Evolutionary conservation across 2,888 invertebrate species (phyloP).

Genomic region (Sarcophaga caerulescens): DNA sequence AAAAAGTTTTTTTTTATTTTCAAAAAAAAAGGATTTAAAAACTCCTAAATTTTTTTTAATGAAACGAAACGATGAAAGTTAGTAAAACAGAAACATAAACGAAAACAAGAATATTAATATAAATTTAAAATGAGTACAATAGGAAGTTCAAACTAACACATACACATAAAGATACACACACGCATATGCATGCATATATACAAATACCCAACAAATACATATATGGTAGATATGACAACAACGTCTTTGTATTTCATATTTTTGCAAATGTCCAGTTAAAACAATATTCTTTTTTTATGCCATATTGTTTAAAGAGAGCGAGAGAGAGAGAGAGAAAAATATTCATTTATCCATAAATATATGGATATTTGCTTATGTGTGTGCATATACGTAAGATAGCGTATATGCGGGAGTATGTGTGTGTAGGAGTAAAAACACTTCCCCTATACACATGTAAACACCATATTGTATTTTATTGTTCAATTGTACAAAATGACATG

Average conservation of each 20-base stretch:
- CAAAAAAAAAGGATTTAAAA: slow-evolving; percentile 21
- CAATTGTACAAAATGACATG: slow-evolving; percentile 38
- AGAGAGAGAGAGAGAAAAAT: too few relatives aligned
- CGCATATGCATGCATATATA: neutral
- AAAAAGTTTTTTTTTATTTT: neutral
- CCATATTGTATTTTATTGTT: slow-evolving; percentile 21
- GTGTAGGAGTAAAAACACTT: neutral
- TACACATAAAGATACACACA: too few relatives aligned
- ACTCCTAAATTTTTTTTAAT: slow-evolving; percentile 27
- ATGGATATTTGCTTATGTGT: neutral
- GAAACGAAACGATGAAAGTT: slow-evolving; percentile 41
- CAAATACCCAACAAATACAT: neutral
- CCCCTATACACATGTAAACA: slow-evolving; percentile 19
- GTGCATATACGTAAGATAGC: neutral
- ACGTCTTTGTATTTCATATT: too few relatives aligned
- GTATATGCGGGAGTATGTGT: neutral
- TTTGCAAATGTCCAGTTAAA: too few relatives aligned
- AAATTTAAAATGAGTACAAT: slow-evolving; percentile 57
- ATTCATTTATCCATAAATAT: too few relatives aligned
- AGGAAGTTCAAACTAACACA: neutral
- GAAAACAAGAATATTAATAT: slow-evolving; percentile 50
- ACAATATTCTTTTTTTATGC: too few relatives aligned
- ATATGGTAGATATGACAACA: too few relatives aligned
- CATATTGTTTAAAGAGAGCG: too few relatives aligned
- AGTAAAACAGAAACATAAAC: slow-evolving; percentile 54